Conservation (phyloP, 2,888 invertebrate genomes). For the Chromoteleia sp. region DNA sequence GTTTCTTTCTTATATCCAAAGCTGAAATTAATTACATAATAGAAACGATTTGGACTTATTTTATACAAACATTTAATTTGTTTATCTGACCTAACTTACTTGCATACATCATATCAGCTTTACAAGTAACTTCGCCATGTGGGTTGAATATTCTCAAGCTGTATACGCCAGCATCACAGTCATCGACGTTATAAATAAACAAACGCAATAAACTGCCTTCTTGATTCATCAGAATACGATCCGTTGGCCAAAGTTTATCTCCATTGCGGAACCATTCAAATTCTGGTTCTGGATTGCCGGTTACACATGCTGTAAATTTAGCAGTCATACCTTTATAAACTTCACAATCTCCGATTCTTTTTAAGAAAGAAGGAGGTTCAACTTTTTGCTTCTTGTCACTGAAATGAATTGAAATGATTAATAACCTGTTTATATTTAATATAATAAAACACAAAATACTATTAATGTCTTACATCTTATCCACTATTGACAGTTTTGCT, state of each 20-base stretch:
- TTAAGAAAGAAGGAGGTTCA: conserved; percentile 94
- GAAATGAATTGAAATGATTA: conserved; percentile 53
- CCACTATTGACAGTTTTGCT: conserved; percentile 91
- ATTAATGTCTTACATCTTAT: conserved; percentile 89
- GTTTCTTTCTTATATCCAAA: conserved; percentile 89
- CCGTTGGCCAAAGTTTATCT: conserved; percentile 91
- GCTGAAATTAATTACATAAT: conserved; percentile 83
- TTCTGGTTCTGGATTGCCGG: conserved; percentile 94
- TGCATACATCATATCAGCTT: conserved; percentile 92
- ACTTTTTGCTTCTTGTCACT: conserved; percentile 91
- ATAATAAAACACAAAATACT: not conserved
- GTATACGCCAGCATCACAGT: conserved; percentile 94
- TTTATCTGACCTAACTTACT: too few species aligned
- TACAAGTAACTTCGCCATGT: conserved; percentile 93
- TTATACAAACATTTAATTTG: too few species aligned
- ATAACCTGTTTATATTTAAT: not conserved
- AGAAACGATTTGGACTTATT: not conserved
- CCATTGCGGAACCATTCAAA: conserved; percentile 95
- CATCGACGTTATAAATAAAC: conserved; percentile 91
- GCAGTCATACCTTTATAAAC: conserved; percentile 94
- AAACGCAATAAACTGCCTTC: conserved; percentile 94
- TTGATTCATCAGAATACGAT: conserved; percentile 92
- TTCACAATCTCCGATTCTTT: conserved; percentile 95
- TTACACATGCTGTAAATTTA: conserved; percentile 96
- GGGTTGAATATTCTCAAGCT: conserved; percentile 93